Evolutionary conservation across 1,140 invertebrate genomes (phyloP).

Genomic region (Drosophila melanogaster): DNA sequence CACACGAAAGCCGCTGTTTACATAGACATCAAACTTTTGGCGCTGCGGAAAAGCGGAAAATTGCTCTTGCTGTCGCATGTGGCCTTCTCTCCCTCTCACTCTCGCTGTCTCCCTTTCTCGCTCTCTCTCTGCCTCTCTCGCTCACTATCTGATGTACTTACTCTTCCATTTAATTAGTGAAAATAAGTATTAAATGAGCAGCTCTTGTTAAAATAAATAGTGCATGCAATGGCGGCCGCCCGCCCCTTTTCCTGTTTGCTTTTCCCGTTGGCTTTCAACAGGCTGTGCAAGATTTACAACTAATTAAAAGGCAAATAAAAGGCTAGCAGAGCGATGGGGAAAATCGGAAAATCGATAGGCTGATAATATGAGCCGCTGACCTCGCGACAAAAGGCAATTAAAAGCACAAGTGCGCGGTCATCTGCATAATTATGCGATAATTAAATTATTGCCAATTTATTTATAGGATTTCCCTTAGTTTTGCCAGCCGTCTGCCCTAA

Average conservation of each 20-base stretch:
- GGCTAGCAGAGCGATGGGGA: not conserved
- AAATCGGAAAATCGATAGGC: slow-evolving; percentile 57
- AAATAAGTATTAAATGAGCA: slow-evolving; percentile 82
- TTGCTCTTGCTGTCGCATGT: slow-evolving; percentile 50
- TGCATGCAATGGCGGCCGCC: slow-evolving; percentile 69
- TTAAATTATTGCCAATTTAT: slow-evolving; percentile 81
- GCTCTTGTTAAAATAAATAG: slow-evolving; percentile 83
- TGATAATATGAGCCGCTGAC: slow-evolving; percentile 55
- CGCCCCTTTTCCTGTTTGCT: not conserved
- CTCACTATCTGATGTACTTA: slow-evolving; percentile 41
- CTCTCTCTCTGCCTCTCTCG: not conserved
- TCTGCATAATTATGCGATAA: slow-evolving; percentile 81
- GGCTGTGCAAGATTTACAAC: slow-evolving; percentile 68
- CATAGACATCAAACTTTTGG: slow-evolving; percentile 80
- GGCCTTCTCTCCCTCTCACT: slow-evolving; percentile 4
- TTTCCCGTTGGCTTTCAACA: slow-evolving; percentile 45
- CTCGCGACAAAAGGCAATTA: slow-evolving; percentile 70
- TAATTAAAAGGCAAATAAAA: slow-evolving; percentile 69
- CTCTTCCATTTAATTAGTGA: slow-evolving; percentile 78
- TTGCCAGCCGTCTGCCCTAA: slow-evolving; percentile 10
- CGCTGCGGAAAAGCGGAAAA: slow-evolving; percentile 73
- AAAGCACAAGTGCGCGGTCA: slow-evolving; percentile 74
- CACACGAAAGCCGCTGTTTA: slow-evolving; percentile 74
- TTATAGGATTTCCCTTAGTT: slow-evolving; percentile 43
- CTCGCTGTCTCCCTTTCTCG: not conserved